Evolutionary conservation across 2,888 invertebrate species (phyloP).

Genomic region (Melolontha melolontha): DNA sequence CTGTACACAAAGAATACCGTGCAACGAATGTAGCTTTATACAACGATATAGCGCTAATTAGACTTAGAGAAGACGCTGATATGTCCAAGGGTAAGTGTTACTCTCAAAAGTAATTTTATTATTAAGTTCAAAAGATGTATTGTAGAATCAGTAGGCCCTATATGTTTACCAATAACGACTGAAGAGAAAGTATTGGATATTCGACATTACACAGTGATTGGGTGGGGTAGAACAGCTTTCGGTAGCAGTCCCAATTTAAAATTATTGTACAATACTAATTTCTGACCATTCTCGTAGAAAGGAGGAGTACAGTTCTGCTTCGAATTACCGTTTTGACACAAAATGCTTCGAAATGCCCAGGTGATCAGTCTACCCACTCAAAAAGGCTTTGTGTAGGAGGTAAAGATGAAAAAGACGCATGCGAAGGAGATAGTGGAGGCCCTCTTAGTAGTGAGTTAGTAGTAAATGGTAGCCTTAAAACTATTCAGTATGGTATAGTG

Average conservation of each 20-base stretch:
- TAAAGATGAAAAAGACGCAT: slow-evolving; percentile 73
- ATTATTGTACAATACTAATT: neutral
- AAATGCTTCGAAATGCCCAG: neutral
- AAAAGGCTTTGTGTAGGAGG: slow-evolving; percentile 79
- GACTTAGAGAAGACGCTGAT: slow-evolving; percentile 53
- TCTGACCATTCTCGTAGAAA: slow-evolving; percentile 10
- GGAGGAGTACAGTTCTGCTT: slow-evolving; percentile 18
- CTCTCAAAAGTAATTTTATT: neutral
- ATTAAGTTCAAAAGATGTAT: neutral
- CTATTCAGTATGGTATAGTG: slow-evolving; percentile 65
- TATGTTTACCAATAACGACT: slow-evolving; percentile 13
- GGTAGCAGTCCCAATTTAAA: neutral
- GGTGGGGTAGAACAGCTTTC: slow-evolving; percentile 1
- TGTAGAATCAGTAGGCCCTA: neutral
- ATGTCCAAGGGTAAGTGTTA: slow-evolving; percentile 50
- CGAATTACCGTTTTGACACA: slow-evolving; percentile 7
- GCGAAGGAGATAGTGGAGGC: slow-evolving; percentile 68
- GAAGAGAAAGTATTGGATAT: neutral
- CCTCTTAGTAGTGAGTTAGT: slow-evolving; percentile 74
- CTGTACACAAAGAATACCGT: slow-evolving; percentile 58
- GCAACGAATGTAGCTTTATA: slow-evolving; percentile 54
- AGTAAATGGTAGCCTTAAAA: slow-evolving; percentile 46
- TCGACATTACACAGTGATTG: slow-evolving; percentile 2
- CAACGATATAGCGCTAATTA: slow-evolving; percentile 64
- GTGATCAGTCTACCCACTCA: neutral